Percentiles rank a stretch among this genome's conserved stretches.
phyloP scores from a whole-genome alignment of 2,888 invertebrate species.

The Melieria crassipennis region DNA sequence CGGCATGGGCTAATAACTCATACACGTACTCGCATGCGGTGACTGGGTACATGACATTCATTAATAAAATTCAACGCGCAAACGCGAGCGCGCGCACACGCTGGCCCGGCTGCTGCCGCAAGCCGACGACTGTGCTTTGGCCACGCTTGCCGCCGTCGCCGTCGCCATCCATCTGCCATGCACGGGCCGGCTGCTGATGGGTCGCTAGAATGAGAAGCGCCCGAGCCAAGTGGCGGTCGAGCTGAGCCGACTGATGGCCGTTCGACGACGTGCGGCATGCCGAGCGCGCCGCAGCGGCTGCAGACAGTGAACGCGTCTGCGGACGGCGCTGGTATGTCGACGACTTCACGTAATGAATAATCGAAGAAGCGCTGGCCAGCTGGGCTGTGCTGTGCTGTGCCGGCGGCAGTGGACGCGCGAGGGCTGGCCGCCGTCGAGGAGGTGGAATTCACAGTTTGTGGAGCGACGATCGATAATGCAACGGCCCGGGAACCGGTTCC shows the following conservation, averaged over 20 bases:
- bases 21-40: slow-evolving; percentile 19
- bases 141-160: background rate
- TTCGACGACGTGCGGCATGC: background rate
- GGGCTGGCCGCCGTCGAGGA: background rate
- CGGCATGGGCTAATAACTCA: slow-evolving; percentile 26
- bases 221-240: too few species aligned
- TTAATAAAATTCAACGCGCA: slow-evolving; percentile 39
- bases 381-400: background rate
- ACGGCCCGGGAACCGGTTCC: slow-evolving; percentile 30
- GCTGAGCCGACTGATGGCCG: background rate
- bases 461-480: slow-evolving; percentile 25
- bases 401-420: background rate
- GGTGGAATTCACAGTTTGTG: slow-evolving; percentile 8
- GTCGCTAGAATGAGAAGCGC: too few species aligned
- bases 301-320: too few species aligned
- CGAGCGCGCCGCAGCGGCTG: background rate
- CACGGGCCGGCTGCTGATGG: too few species aligned
- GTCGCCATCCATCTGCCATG: background rate
- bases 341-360: slow-evolving; percentile 27
- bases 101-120: background rate
- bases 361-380: slow-evolving; percentile 24
- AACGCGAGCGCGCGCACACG: slow-evolving; percentile 26
- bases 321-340: background rate
- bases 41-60: slow-evolving; percentile 40
- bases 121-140: background rate